A percentile compares a stretch with the other conserved stretches of the same genome.
phyloP scores from a whole-genome alignment of 2,888 invertebrate species.

The Tenthredo scrophulariae region DNA sequence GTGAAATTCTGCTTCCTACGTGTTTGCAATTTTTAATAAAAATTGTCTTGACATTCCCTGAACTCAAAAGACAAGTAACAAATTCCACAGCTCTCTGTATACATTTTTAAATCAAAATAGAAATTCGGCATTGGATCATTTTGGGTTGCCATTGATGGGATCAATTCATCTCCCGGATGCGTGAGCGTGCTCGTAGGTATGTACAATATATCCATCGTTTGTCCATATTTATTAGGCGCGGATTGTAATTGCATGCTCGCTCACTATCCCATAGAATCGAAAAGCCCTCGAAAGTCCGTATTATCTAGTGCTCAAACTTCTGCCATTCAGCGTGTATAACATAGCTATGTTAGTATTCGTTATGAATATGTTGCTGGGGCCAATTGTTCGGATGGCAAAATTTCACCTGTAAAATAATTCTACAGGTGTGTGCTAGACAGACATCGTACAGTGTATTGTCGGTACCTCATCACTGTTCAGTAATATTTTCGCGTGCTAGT shows the following conservation, averaged over 20 bases:
- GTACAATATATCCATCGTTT: not conserved
- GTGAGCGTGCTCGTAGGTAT: not conserved
- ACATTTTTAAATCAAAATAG: not conserved
- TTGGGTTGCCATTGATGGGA: not conserved
- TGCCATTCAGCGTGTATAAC: not conserved
- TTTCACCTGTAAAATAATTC: not conserved
- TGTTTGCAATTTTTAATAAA: no score
- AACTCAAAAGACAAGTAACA: no score
- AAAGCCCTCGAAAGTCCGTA: not conserved
- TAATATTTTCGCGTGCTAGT: slow-evolving; percentile 72
- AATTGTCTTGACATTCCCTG: no score
- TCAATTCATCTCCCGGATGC: not conserved
- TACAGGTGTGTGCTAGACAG: not conserved
- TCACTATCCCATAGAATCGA: not conserved
- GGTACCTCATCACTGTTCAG: slow-evolving; percentile 67
- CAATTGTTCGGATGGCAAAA: not conserved
- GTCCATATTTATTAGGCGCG: not conserved
- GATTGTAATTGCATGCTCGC: not conserved
- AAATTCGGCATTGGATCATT: not conserved
- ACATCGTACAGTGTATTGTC: not conserved
- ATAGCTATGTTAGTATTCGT: not conserved
- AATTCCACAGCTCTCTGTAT: no score
- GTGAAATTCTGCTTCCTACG: not conserved
- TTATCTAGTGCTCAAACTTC: slow-evolving; percentile 11
- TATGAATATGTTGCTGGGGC: not conserved